These are phyloP conservation scores for Candoia aspera DNA, from an alignment of 2,113 vertebrate species.

Conservation along the genomic window DNA sequence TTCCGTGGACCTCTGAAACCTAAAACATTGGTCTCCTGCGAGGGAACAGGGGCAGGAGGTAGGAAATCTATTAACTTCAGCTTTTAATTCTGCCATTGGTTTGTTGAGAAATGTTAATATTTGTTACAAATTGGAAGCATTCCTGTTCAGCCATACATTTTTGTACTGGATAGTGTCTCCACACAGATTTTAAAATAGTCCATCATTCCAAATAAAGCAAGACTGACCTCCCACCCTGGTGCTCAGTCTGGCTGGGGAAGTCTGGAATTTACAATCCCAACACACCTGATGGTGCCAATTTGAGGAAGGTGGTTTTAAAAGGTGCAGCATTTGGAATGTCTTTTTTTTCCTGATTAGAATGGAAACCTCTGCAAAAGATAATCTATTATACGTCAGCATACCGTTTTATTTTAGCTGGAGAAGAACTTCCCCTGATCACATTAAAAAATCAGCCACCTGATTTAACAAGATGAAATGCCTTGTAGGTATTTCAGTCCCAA, in stretches of 20 bases:
- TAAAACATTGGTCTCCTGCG: conserved; percentile 68
- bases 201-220: too few species aligned
- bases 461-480: background rate
- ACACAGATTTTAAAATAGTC: too few species aligned
- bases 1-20: conserved; percentile 67
- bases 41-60: background rate
- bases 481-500: background rate
- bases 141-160: too few species aligned
- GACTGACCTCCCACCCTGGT: too few species aligned
- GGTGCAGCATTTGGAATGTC: background rate
- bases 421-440: background rate
- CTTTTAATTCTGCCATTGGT: background rate
- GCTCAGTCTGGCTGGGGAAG: too few species aligned
- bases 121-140: too few species aligned
- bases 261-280: too few species aligned
- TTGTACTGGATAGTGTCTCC: too few species aligned
- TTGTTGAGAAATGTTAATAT: background rate
- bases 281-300: background rate
- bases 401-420: background rate
- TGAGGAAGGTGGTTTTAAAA: background rate
- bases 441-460: background rate
- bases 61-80: background rate
- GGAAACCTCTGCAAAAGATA: background rate
- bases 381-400: too few species aligned
- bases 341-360: background rate